Evolutionary conservation across 2,888 invertebrate species (phyloP).

Genomic region (Subacronicta megacephala): DNA sequence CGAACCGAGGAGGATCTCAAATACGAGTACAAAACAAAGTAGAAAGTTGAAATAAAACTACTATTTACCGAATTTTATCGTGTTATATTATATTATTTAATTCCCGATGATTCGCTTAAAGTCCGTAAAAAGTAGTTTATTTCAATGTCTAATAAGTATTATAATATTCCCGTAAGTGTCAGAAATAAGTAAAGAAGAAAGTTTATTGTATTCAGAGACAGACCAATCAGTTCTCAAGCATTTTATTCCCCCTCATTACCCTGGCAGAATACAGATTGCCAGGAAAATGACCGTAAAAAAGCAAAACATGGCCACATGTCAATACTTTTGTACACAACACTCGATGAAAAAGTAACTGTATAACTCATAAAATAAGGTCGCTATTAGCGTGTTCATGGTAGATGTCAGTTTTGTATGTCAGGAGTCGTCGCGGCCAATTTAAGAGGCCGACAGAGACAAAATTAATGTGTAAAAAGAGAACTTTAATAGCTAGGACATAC

Average conservation of each 20-base stretch:
- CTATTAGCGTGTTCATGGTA: conserved; percentile 14
- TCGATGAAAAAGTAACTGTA: conserved; percentile 39
- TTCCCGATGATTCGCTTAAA: too few relatives aligned
- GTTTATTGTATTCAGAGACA: conserved; percentile 62
- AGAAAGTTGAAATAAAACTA: too few relatives aligned
- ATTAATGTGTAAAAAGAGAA: conserved; percentile 62
- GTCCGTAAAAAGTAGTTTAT: too few relatives aligned
- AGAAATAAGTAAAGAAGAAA: too few relatives aligned
- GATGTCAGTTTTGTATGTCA: conserved; percentile 56
- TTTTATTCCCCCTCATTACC: conserved; percentile 70
- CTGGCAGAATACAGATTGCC: conserved; percentile 70
- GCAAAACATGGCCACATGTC: conserved; percentile 73
- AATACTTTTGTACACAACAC: conserved; percentile 70
- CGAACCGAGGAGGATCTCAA: too few relatives aligned
- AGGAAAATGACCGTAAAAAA: conserved; percentile 74
- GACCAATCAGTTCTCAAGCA: conserved; percentile 59
- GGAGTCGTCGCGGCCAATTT: conserved; percentile 80
- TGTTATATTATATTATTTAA: too few relatives aligned
- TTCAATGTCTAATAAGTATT: too few relatives aligned
- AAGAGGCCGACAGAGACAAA: conserved; percentile 68
- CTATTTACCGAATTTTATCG: too few relatives aligned
- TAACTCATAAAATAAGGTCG: conserved; percentile 46
- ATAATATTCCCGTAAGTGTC: too few relatives aligned
- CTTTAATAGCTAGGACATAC: conserved; percentile 72
- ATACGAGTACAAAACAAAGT: too few relatives aligned